phyloP scores from a whole-genome alignment of 2,113 vertebrate genomes.

The Chaenocephalus aceratus region DNA sequence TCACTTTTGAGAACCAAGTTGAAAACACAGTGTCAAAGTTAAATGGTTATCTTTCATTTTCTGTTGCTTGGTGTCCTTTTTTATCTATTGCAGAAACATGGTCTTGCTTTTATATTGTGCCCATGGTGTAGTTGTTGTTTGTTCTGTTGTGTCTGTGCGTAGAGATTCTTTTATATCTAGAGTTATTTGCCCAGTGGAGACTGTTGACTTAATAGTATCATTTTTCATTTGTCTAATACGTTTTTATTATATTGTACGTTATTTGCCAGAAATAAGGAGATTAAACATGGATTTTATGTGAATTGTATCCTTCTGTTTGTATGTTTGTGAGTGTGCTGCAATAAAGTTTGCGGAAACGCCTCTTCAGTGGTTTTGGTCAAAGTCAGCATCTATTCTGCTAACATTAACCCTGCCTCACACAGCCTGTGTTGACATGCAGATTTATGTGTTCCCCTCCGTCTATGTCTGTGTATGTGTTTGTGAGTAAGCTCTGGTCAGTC shows the following conservation, averaged over 20 bases:
- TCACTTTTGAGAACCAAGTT: constrained; percentile 57
- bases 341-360: constrained; percentile 7
- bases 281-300: constrained; percentile 15
- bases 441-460: constrained; percentile 28
- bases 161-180: constrained; percentile 14
- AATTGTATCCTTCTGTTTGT: constrained; percentile 25
- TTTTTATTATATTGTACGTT: neutral
- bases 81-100: constrained; percentile 3
- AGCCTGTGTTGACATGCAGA: constrained; percentile 47
- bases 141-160: constrained; percentile 19
- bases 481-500: constrained; percentile 47
- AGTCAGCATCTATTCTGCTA: constrained; percentile 44
- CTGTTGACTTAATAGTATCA: neutral
- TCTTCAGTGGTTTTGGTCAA: constrained; percentile 42
- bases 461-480: constrained; percentile 1
- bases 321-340: constrained; percentile 16
- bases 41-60: constrained; percentile 50
- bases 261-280: neutral
- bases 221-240: constrained; percentile 18
- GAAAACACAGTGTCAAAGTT: constrained; percentile 62
- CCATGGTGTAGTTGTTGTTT: neutral
- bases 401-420: constrained; percentile 52
- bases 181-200: neutral
- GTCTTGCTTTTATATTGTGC: constrained; percentile 11
- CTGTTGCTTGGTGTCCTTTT: constrained; percentile 3